phyloP scores from a whole-genome alignment of 2,797 vertebrate genomes.

The Clarias platycephalus region DNA sequence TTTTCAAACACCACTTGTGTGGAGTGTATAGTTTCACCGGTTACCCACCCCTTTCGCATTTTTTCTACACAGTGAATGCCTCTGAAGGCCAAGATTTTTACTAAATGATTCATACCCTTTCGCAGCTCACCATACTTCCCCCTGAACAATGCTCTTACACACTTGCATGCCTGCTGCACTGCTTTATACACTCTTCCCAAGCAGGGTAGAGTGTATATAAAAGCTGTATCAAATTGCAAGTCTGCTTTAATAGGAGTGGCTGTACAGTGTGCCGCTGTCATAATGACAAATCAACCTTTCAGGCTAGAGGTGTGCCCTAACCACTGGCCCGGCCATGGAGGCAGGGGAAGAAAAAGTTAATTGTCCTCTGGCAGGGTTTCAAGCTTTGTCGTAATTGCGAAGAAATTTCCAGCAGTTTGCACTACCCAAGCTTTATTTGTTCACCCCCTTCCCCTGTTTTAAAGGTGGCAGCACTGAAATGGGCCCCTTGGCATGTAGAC shows the following conservation, averaged over 20 bases:
- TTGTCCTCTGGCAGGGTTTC: constrained; percentile 68
- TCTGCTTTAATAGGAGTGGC: constrained; percentile 75
- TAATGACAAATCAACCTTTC: constrained; percentile 78
- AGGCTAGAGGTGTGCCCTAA: constrained; percentile 67
- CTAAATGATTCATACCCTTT: constrained; percentile 43
- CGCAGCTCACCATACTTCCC: constrained; percentile 1
- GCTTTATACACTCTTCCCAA: constrained; percentile 55
- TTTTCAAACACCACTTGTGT: constrained; percentile 66
- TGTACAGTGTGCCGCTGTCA: constrained; percentile 72
- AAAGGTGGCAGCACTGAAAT: constrained; percentile 53
- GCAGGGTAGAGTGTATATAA: constrained; percentile 70
- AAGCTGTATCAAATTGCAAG: constrained; percentile 77
- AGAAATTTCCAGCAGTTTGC: constrained; percentile 65
- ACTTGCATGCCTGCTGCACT: constrained; percentile 37
- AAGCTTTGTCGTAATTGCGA: constrained; percentile 67
- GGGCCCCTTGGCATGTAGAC: constrained; percentile 55
- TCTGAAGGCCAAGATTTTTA: constrained; percentile 41
- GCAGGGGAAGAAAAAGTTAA: constrained; percentile 68
- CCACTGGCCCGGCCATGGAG: constrained; percentile 66
- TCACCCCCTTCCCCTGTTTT: constrained; percentile 65
- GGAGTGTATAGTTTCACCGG: constrained; percentile 63
- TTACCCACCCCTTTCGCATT: constrained; percentile 31
- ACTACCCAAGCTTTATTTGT: constrained; percentile 65
- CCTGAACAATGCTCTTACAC: constrained; percentile 66
- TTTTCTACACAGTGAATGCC: constrained; percentile 32